A percentile compares a stretch with the other conserved stretches of the same genome.
phyloP scores from a whole-genome alignment of 2,888 invertebrate species.

The Sicus ferrugineus region DNA sequence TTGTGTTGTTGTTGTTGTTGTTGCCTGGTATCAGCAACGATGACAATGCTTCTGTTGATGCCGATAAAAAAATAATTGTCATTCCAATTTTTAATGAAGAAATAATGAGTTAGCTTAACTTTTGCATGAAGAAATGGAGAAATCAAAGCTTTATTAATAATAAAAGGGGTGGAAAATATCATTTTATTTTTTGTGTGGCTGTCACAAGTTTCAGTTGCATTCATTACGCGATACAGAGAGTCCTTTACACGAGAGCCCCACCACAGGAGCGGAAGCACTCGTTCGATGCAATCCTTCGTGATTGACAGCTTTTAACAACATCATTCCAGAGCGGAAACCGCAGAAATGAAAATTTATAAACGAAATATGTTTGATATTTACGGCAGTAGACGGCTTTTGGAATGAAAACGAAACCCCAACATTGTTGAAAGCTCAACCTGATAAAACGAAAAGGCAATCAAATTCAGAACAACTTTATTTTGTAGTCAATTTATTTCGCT shows the following conservation, averaged over 20 bases:
- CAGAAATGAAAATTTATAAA: slow-evolving; percentile 2
- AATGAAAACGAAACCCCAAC: background rate
- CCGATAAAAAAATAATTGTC: too few relatives aligned
- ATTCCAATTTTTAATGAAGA: too few relatives aligned
- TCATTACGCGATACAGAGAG: too few relatives aligned
- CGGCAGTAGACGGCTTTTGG: background rate
- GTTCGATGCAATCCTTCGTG: background rate
- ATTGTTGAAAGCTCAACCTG: background rate
- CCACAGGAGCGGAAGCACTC: background rate
- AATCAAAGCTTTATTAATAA: too few relatives aligned
- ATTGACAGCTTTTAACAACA: slow-evolving; percentile 18
- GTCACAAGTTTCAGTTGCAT: too few relatives aligned
- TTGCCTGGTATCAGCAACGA: background rate
- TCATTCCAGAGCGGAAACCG: slow-evolving; percentile 3
- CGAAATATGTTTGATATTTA: background rate
- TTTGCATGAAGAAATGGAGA: too few relatives aligned
- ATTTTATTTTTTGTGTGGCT: too few relatives aligned
- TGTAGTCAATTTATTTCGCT: slow-evolving; percentile 58
- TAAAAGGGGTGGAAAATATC: too few relatives aligned
- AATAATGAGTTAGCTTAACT: too few relatives aligned
- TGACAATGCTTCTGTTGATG: too few relatives aligned
- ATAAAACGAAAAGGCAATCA: slow-evolving; percentile 55
- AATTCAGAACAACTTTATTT: slow-evolving; percentile 59
- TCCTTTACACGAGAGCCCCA: too few relatives aligned
- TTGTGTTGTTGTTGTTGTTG: background rate